Evolutionary conservation across 2,888 invertebrate species (phyloP), one percentile per base, ranked within the genome.

Genomic region (Subacronicta megacephala): DNA sequence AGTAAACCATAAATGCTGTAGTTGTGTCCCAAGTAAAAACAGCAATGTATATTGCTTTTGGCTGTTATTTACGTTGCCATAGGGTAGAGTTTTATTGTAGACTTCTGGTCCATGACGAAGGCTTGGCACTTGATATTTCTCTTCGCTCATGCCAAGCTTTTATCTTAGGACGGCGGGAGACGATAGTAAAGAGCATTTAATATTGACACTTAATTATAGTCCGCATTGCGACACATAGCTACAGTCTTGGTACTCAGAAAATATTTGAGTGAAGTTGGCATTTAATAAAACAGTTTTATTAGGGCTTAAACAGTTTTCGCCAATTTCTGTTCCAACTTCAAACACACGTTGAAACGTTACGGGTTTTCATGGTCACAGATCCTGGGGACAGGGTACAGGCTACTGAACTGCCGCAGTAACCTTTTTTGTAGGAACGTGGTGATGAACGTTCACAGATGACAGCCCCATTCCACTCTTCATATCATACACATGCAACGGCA

Each of bases 201-300:
- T 60, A 64, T 60, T 52, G 40, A 62, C 62, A 66, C 37, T 29
- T 37, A 53, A 58, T 65, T 66, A 29, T 29, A 66, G 23, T 47
- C 41, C 58, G 67, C 54, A 66, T 16, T 62, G 62, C 67, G 67
- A 58, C 47, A 49, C 18, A 38, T 16, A 31, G n/a, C 20, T 35
- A 9, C 13, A 20, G 23, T 35, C n/a, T 9, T 44, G 7, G 4
- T 10, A n/a, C 5, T n/a, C 10, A 12, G 17, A 18, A n/a, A n/a
- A n/a, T 38, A n/a, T 31, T 31, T n/a, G n/a, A 31, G 31, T 31
- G 31, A 31, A 31, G 12, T 31, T n/a, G 31, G n/a, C n/a, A n/a
- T n/a, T n/a, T n/a, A 31, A 31, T 31, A 31, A 31, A n/a, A 31
- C 31, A n/a, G 31, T 4, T n/a, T 12, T n/a, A 31, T 31, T 6